These are phyloP conservation scores for Callaeas wilsoni DNA, from an alignment of 2,113 vertebrate species.

Conservation along the genomic window DNA sequence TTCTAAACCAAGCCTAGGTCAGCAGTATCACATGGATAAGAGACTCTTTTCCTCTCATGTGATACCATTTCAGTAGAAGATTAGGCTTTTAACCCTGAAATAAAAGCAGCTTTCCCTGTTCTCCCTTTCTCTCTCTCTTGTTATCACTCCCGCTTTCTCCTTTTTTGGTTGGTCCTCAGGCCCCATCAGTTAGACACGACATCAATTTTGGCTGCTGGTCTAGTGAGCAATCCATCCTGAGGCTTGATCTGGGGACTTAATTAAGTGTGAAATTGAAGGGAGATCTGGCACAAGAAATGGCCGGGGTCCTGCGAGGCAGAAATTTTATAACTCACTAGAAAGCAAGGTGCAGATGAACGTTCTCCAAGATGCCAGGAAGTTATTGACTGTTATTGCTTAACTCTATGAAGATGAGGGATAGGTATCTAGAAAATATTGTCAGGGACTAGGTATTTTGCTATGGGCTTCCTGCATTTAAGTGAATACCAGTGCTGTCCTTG, in stretches of 20 bases:
- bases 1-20: constrained; percentile 41
- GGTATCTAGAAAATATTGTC: neutral
- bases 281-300: neutral
- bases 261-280: constrained; percentile 48
- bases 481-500: neutral
- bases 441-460: neutral
- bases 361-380: neutral
- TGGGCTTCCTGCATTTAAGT: neutral
- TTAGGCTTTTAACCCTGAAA: constrained; percentile 42
- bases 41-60: neutral
- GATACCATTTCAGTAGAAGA: constrained; percentile 13
- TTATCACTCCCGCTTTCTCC: neutral
- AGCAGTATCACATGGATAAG: neutral
- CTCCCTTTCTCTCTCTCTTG: neutral
- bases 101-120: constrained; percentile 37
- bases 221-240: constrained; percentile 38
- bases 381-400: neutral
- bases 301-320: neutral
- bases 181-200: neutral
- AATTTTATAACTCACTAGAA: neutral
- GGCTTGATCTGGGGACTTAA: constrained; percentile 14
- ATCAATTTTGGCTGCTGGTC: constrained; percentile 35
- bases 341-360: neutral
- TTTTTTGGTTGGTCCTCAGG: neutral
- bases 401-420: neutral